Conservation (phyloP, 2,888 invertebrate genomes). For the Polietes domitor region DNA sequence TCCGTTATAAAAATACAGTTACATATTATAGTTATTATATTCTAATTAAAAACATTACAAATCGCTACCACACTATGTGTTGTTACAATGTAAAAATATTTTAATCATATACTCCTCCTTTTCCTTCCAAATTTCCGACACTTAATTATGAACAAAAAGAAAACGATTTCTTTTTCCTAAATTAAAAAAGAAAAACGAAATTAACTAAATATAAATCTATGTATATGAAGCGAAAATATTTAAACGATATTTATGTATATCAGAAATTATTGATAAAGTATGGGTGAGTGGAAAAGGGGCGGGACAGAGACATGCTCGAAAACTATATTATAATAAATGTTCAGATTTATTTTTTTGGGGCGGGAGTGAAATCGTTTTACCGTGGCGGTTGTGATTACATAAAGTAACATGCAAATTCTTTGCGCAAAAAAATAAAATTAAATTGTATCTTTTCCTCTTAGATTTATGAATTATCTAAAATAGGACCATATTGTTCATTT, state of each 20-base stretch:
- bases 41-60: constrained; percentile 49
- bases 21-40: constrained; percentile 29
- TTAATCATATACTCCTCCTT: neutral
- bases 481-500: constrained; percentile 68
- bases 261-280: neutral
- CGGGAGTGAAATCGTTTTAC: neutral
- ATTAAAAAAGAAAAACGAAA: constrained; percentile 30
- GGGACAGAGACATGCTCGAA: neutral
- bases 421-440: neutral
- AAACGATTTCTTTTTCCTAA: neutral
- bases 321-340: neutral
- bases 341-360: constrained; percentile 4
- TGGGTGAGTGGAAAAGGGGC: neutral
- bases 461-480: constrained; percentile 74
- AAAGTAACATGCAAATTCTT: neutral
- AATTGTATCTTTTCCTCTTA: neutral
- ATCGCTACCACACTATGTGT: constrained; percentile 51
- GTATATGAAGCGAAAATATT: neutral
- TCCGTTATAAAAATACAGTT: constrained; percentile 52
- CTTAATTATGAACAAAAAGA: constrained; percentile 39
- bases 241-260: neutral
- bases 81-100: constrained; percentile 44
- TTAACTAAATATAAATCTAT: constrained; percentile 9
- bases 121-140: constrained; percentile 40
- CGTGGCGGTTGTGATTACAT: constrained; percentile 13